These are phyloP conservation scores for Temnothorax rugatulus DNA, from an alignment of 2,888 invertebrate genomes.

Conservation along the genomic window DNA sequence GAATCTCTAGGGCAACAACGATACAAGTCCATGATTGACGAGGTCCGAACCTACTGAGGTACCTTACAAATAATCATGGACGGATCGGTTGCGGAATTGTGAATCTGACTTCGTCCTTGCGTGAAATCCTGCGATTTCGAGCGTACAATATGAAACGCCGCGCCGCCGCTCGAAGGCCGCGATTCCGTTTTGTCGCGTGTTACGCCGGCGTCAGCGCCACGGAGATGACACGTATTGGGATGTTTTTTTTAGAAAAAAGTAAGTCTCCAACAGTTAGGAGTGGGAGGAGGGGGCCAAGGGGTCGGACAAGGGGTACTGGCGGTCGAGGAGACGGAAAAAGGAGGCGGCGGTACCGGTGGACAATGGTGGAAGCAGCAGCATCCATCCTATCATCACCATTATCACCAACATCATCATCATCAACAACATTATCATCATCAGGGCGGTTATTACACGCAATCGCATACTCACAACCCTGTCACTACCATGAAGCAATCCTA, in stretches of 20 bases:
- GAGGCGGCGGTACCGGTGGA: constrained; percentile 77
- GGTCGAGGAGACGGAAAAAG: constrained; percentile 78
- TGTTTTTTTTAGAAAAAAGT: constrained; percentile 85
- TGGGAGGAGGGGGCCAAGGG: constrained; percentile 83
- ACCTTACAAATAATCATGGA: background rate
- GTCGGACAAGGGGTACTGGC: constrained; percentile 83
- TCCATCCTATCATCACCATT: constrained; percentile 78
- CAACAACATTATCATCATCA: constrained; percentile 83
- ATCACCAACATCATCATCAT: constrained; percentile 78
- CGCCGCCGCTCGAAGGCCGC: background rate
- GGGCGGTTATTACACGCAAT: constrained; percentile 84
- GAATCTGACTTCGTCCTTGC: background rate
- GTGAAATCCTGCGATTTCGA: constrained; percentile 18
- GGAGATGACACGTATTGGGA: constrained; percentile 56
- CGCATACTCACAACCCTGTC: constrained; percentile 85
- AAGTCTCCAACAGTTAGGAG: constrained; percentile 83
- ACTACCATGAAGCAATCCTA: constrained; percentile 87
- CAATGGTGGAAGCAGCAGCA: constrained; percentile 84
- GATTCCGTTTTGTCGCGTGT: background rate
- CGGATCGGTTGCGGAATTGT: background rate
- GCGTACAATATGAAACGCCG: background rate
- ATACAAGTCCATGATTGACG: background rate
- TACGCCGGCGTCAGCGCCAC: constrained; percentile 15
- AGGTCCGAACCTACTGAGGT: background rate
- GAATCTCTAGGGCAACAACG: background rate